Evolutionary conservation across 2,113 vertebrate species (phyloP).

Genomic region (Forbesichthys agassizii): DNA sequence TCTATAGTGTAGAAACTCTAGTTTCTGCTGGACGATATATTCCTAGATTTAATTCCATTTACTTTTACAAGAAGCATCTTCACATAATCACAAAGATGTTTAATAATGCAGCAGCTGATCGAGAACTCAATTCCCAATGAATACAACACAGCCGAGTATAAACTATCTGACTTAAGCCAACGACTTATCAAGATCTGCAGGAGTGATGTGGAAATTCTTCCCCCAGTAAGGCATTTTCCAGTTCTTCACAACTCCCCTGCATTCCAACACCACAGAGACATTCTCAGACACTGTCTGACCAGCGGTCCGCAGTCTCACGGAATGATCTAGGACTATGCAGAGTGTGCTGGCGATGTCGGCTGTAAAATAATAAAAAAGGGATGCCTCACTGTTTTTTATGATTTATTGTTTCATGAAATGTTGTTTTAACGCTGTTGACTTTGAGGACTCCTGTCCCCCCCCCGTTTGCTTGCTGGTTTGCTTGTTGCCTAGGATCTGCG

Average conservation of each 20-base stretch:
- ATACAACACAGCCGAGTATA: constrained; percentile 17
- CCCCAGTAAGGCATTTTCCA: constrained; percentile 38
- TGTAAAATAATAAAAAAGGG: constrained; percentile 10
- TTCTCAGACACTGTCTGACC: constrained; percentile 7
- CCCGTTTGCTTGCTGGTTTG: constrained; percentile 19
- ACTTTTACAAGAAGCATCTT: constrained; percentile 8
- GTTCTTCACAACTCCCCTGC: constrained; percentile 20
- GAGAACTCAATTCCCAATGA: constrained; percentile 13
- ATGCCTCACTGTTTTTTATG: not conserved
- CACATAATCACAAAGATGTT: constrained; percentile 5
- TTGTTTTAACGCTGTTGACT: constrained; percentile 50
- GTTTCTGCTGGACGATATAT: not conserved
- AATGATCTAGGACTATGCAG: constrained; percentile 23
- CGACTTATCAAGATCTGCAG: constrained; percentile 7
- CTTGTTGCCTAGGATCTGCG: constrained; percentile 24
- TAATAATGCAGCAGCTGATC: constrained; percentile 19
- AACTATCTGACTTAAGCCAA: constrained; percentile 32
- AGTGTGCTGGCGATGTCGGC: constrained; percentile 24
- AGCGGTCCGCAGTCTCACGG: constrained; percentile 29
- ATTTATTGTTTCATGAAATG: constrained; percentile 9
- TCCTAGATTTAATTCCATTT: not conserved
- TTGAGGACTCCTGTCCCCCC: constrained; percentile 21
- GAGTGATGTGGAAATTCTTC: constrained; percentile 23
- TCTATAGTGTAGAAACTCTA: no score
- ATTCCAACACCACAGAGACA: constrained; percentile 6